These are phyloP conservation scores for Pimpla rufipes DNA, from an alignment of 2,888 invertebrate genomes.

Conservation along the genomic window DNA sequence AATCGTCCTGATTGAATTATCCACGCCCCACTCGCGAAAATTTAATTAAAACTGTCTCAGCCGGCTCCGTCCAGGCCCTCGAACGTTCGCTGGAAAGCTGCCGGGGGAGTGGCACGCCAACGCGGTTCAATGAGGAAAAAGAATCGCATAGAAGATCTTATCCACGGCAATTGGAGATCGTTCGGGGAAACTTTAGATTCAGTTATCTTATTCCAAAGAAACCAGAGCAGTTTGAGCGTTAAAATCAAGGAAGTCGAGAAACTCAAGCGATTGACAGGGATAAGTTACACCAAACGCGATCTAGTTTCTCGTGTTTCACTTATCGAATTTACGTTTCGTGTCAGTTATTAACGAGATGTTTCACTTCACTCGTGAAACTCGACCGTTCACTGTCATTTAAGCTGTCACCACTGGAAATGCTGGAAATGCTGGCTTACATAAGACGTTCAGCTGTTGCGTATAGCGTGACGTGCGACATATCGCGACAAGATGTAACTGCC, in stretches of 20 bases:
- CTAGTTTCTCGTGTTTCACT: background rate
- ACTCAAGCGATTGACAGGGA: constrained; percentile 12
- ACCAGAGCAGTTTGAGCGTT: constrained; percentile 27
- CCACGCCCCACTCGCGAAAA: constrained; percentile 51
- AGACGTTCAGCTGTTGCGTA: background rate
- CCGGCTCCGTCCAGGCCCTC: constrained; percentile 25
- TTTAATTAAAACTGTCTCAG: constrained; percentile 66
- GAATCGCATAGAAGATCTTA: constrained; percentile 55
- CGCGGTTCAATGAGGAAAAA: constrained; percentile 36
- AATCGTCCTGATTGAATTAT: constrained; percentile 66
- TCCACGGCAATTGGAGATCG: constrained; percentile 54
- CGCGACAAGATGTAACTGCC: background rate
- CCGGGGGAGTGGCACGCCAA: constrained; percentile 33
- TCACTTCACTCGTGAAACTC: background rate
- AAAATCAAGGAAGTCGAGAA: constrained; percentile 18
- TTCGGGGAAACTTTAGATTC: constrained; percentile 58
- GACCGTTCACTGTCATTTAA: background rate
- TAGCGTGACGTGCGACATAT: background rate
- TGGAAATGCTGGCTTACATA: background rate
- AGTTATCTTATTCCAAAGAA: constrained; percentile 54
- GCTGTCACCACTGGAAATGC: background rate
- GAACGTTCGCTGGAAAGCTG: constrained; percentile 30
- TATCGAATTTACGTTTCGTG: too few species aligned
- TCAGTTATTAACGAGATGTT: background rate
- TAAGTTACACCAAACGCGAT: background rate